Evolutionary conservation across 1,140 invertebrate genomes (phyloP).

Genomic region (Pissodes strobi): DNA sequence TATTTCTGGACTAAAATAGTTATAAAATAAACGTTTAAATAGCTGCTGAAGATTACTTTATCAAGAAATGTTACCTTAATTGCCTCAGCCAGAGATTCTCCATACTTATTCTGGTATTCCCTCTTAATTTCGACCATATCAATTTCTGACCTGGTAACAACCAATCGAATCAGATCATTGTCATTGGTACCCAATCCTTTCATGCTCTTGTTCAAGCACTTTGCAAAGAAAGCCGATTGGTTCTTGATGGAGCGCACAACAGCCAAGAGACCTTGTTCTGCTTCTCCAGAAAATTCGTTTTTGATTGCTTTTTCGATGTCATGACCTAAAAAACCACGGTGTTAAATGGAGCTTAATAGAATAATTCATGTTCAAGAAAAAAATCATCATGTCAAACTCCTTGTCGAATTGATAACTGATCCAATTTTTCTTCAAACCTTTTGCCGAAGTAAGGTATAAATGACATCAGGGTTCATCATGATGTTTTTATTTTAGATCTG

Average conservation of each 20-base stretch:
- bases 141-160: conserved; percentile 85
- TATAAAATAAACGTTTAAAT: too few species aligned
- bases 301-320: conserved; percentile 72
- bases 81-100: conserved; percentile 77
- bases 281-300: conserved; percentile 72
- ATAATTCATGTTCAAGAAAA: too few species aligned
- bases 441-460: too few species aligned
- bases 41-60: too few species aligned
- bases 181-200: conserved; percentile 84
- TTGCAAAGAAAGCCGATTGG: conserved; percentile 86
- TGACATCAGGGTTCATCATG: too few species aligned
- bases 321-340: conserved; percentile 56
- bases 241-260: conserved; percentile 81
- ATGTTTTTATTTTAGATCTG: too few species aligned
- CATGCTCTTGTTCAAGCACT: conserved; percentile 86
- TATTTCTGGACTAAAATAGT: too few species aligned
- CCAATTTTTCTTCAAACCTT: too few species aligned
- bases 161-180: conserved; percentile 80
- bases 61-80: conserved; percentile 85
- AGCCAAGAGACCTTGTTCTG: conserved; percentile 68
- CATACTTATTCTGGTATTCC: conserved; percentile 78
- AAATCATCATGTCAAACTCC: too few species aligned
- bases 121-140: conserved; percentile 87
- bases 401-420: too few species aligned
- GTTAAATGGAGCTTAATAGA: too few species aligned